Evolutionary conservation across 1,140 invertebrate species (phyloP).

Genomic region (Neodiprion fabricii): DNA sequence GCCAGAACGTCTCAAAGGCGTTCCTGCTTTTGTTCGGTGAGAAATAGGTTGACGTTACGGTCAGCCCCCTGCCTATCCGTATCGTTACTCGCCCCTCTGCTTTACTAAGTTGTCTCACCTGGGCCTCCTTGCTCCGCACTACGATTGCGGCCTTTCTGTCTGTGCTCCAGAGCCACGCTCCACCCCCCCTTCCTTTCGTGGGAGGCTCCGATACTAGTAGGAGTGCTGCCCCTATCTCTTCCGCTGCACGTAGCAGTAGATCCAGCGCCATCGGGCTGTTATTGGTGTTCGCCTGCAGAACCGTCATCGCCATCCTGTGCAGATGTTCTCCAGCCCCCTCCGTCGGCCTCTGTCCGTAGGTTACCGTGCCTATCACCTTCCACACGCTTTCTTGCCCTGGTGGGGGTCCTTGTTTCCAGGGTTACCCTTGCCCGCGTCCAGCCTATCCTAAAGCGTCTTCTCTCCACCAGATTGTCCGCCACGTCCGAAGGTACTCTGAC

Average conservation of each 20-base stretch:
- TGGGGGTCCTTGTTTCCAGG: slow-evolving; percentile 9
- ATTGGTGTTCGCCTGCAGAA: not conserved
- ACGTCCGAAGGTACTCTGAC: not conserved
- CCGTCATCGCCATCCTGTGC: not conserved
- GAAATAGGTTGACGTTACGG: slow-evolving; percentile 21
- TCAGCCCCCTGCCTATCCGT: not conserved
- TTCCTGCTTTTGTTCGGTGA: slow-evolving; percentile 17
- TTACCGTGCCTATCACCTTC: not conserved
- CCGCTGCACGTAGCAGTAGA: slow-evolving; percentile 17
- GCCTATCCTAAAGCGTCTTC: not conserved
- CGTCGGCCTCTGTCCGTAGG: slow-evolving; percentile 28
- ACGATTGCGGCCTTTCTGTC: slow-evolving; percentile 23
- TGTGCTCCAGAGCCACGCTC: slow-evolving; percentile 16
- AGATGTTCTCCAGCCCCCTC: not conserved
- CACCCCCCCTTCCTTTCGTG: not conserved
- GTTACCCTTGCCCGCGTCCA: not conserved
- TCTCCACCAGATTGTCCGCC: not conserved
- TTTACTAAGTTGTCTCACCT: not conserved
- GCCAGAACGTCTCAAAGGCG: slow-evolving; percentile 19
- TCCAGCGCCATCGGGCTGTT: slow-evolving; percentile 20
- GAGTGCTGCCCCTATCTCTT: slow-evolving; percentile 19
- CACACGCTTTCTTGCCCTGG: too few species aligned
- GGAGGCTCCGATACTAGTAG: slow-evolving; percentile 23
- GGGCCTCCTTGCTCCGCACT: not conserved
- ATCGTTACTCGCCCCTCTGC: not conserved